Evolutionary conservation across 2,888 invertebrate genomes (phyloP), one percentile per base, ranked within the genome.

Genomic region (Hypselothyrea guttata): DNA sequence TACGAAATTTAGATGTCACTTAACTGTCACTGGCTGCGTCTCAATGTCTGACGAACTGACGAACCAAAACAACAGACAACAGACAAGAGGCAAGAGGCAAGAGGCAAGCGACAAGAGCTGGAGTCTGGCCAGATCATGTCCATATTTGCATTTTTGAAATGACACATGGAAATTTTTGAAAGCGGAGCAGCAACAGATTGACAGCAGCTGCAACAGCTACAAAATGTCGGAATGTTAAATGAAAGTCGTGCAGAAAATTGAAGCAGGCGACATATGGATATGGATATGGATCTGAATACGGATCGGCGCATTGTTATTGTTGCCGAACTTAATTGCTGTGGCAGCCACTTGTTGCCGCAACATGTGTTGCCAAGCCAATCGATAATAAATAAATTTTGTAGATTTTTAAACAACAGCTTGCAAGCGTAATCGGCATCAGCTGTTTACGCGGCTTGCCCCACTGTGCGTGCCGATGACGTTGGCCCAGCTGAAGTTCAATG

Each of bases 1-100:
- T 70, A 71, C 76, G 73, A 79, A 86, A 86, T 87, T 87, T 87
- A 86, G 86, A 87, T 67, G 82, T 86, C 86, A 86, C 79, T 84
- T 70, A 71, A 60, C 85, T 86, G 86, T 87, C 86, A 82, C 58
- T 16, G 45, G 15, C 55, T 7, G 9, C 28, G 38, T 22, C 22
- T 22, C 49, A 75, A 71, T 67, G 74, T 65, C 83, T 78, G 85
- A 72, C 75, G 69, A 75, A 44, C 52, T 56, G 71, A 53, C 28
- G 16, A 38, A 57, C 48, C 22, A 22, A 22, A 22, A 22, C 22
- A 22, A 22, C 22, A 22, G n/a, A 22, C 22, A 22, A 22, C 22
- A 22, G 5, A 4, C 22, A n/a, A n/a, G n/a, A n/a, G n/a, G n/a
- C n/a, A n/a, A n/a, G n/a, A n/a, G n/a, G n/a, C n/a, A n/a, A n/a